Evolutionary conservation across 2,888 invertebrate genomes (phyloP), one percentile per base, ranked within the genome.

Genomic region (Caenorhabditis sp.): DNA sequence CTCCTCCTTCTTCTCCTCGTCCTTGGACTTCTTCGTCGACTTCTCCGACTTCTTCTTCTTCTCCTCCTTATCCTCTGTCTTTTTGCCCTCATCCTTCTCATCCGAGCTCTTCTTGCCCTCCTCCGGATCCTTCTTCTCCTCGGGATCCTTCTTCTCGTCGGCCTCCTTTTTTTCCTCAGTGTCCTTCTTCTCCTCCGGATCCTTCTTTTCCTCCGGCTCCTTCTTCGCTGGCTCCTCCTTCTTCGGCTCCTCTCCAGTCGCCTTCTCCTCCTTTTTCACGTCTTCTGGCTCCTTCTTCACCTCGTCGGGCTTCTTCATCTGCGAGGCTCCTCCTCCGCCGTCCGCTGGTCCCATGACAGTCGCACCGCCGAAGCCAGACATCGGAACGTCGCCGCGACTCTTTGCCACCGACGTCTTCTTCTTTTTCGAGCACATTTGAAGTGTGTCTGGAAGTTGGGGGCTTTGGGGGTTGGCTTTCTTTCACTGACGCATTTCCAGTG

Each of bases 381-480:
- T 8, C 22, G 73, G 61, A 49, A 51, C 49, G 8, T 47, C 26
- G 22, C 35, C 47, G 19, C 56, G 56, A 14, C 8, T 26, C 14
- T 35, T 61, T 2, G 35, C 63, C 8, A 14, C 7, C 22, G 16
- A 10, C 14, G n/a, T n/a, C n/a, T 73, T 73, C 61, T 59, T 59
- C 59, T 73, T 73, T 26, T 73, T 73, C 12, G 61, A 28, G 41
- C 73, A 61, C 3, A 35, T 10, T 49, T 61, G 61, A n/a, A 47
- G n/a, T 7, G 49, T 28, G 24, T 38, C 58, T 56, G 58, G 12
- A 38, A 38, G 12, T 38, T 10, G 38, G 2, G 38, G 12, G 38
- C 2, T 10, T 35, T 35, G 31, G 31, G 8, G 31, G 31, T 35
- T 35, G 5, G 31, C 5, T 6, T 35, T 35, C 5, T 8, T 35